A percentile compares a stretch with the other conserved stretches of the same genome.
phyloP scores from a whole-genome alignment of 2,113 vertebrate species.

The Panthera tigris region DNA sequence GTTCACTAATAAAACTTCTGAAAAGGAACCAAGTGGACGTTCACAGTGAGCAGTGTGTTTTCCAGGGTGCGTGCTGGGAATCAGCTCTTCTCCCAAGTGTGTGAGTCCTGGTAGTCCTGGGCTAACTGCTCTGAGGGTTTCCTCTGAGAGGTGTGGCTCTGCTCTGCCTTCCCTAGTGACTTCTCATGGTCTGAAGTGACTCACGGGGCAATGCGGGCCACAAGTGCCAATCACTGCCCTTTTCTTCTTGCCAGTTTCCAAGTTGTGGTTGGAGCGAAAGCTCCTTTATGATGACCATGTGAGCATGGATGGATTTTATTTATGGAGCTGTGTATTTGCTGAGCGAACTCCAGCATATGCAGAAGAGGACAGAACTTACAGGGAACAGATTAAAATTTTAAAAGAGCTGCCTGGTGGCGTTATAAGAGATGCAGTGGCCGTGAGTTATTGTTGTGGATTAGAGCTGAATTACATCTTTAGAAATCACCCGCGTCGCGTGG shows the following conservation, averaged over 20 bases:
- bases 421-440: fast-evolving
- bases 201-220: fast-evolving
- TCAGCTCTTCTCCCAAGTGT: not conserved
- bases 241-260: not conserved
- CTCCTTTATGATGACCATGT: fast-evolving
- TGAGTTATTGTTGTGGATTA: fast-evolving
- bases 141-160: not conserved
- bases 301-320: not conserved
- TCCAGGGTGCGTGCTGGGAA: not conserved
- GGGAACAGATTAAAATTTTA: not conserved
- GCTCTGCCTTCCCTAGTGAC: fast-evolving
- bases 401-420: no score
- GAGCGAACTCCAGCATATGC: not conserved
- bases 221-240: fast-evolving
- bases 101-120: not conserved
- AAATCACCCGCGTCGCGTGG: fast-evolving
- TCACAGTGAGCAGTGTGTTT: not conserved
- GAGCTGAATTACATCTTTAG: no score
- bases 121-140: not conserved
- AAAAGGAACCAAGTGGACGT: not conserved
- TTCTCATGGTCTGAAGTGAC: no score
- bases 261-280: not conserved
- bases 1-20: not conserved
- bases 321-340: fast-evolving
- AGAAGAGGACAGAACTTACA: fast-evolving